Percentiles rank a stretch among this genome's conserved stretches.
Evolutionary conservation across 2,797 vertebrate genomes (phyloP).

Genomic region (Lemur catta): DNA sequence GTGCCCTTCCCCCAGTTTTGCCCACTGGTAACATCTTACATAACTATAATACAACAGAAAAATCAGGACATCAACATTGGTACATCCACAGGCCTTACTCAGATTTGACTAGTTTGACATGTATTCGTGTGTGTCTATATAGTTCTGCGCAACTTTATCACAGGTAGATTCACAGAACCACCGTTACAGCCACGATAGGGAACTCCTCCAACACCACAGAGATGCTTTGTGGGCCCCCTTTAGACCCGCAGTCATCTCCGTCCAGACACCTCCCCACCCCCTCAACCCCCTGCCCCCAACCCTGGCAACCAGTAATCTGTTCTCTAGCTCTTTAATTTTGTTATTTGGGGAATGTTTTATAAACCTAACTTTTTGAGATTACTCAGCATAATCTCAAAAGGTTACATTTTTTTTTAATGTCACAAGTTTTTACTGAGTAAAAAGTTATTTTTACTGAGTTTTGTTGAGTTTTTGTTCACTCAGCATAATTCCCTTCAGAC

Average conservation of each 20-base stretch:
- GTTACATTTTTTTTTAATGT: neutral
- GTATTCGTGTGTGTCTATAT: neutral
- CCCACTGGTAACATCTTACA: neutral
- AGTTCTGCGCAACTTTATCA: neutral
- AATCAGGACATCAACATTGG: neutral
- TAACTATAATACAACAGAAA: neutral
- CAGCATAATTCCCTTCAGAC: neutral
- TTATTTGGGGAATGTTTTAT: slow-evolving; percentile 18
- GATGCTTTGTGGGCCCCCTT: neutral
- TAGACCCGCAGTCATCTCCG: neutral
- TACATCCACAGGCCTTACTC: neutral
- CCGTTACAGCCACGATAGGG: neutral
- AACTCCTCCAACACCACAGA: neutral
- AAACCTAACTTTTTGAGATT: neutral
- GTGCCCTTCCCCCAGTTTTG: neutral
- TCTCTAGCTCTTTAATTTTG: neutral
- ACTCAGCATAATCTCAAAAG: neutral
- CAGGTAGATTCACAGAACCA: neutral
- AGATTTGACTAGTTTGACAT: neutral
- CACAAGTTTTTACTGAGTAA: neutral
- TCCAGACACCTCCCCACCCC: fast-evolving
- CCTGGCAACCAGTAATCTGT: neutral
- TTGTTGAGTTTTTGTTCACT: neutral
- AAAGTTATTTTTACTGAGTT: neutral
- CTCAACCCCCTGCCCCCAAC: neutral